Percentiles rank a stretch among this genome's conserved stretches.
phyloP scores from a whole-genome alignment of 2,888 invertebrate species.

The Drosophila ustulata region DNA sequence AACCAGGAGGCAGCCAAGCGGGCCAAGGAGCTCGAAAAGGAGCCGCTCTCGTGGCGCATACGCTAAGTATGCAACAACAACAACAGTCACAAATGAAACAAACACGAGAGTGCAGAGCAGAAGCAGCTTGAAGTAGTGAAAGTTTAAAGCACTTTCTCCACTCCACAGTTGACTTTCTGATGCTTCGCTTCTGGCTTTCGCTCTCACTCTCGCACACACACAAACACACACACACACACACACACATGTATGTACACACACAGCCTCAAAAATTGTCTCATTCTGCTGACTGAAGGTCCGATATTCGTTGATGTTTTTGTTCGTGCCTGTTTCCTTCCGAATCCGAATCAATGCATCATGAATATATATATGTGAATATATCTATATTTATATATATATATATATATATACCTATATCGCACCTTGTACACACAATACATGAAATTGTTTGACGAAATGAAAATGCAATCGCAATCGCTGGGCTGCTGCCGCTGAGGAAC shows the following conservation, averaged over 20 bases:
- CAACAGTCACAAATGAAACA: slow-evolving; percentile 1
- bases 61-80: slow-evolving; percentile 39
- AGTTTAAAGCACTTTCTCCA: background rate
- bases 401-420: background rate
- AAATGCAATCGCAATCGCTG: slow-evolving; percentile 10
- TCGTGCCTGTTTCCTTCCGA: slow-evolving; percentile 20
- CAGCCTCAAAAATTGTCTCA: background rate
- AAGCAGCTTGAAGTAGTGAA: background rate
- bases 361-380: slow-evolving; percentile 2
- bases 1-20: slow-evolving; percentile 62
- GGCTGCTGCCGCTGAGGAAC: slow-evolving; percentile 34
- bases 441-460: background rate
- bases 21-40: slow-evolving; percentile 67
- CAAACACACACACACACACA: too few species aligned
- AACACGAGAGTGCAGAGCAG: background rate
- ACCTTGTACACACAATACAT: background rate
- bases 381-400: background rate
- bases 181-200: background rate
- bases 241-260: background rate
- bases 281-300: background rate
- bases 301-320: slow-evolving; percentile 27
- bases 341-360: slow-evolving; percentile 2
- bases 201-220: background rate
- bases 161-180: background rate
- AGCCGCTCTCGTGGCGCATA: slow-evolving; percentile 69